Percentiles rank a stretch among this genome's conserved stretches.
Evolutionary conservation across 2,888 invertebrate genomes (phyloP).

Genomic region (Athalia cordata): DNA sequence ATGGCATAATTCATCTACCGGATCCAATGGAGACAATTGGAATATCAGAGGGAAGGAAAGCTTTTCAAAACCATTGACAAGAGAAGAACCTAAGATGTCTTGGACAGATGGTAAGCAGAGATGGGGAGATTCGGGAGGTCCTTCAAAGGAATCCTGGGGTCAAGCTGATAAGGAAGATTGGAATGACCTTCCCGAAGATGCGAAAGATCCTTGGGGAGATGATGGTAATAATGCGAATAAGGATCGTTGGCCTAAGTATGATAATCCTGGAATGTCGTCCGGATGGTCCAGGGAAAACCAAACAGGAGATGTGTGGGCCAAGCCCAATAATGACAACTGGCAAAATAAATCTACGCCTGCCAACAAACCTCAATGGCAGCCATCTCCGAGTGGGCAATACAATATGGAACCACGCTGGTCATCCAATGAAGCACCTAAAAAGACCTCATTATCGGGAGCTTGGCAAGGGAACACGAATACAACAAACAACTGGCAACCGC

Average conservation of each 20-base stretch:
- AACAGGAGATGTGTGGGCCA: conserved; percentile 54
- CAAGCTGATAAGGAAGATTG: conserved; percentile 64
- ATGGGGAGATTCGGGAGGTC: conserved; percentile 55
- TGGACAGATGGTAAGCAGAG: conserved; percentile 56
- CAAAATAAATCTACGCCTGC: conserved; percentile 52
- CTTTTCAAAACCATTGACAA: conserved; percentile 48
- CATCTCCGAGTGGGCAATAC: conserved; percentile 45
- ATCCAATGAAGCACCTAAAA: conserved; percentile 47
- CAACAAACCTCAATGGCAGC: conserved; percentile 53
- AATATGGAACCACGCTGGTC: conserved; percentile 50
- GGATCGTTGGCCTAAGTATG: conserved; percentile 47
- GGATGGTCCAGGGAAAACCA: conserved; percentile 56
- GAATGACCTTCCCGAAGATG: conserved; percentile 69
- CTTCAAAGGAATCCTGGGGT: conserved; percentile 51
- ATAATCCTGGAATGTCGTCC: conserved; percentile 54
- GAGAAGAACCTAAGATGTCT: conserved; percentile 50
- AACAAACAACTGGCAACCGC: conserved; percentile 56
- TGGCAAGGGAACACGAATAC: conserved; percentile 56
- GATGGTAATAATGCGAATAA: conserved; percentile 53
- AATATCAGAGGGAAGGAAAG: conserved; percentile 61
- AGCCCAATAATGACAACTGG: conserved; percentile 55
- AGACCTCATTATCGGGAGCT: conserved; percentile 47
- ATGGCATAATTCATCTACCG: conserved; percentile 44
- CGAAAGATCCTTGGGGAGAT: conserved; percentile 71
- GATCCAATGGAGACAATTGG: conserved; percentile 59